Evolutionary conservation across 2,113 vertebrate species (phyloP).

Genomic region (Corydoras sp.): DNA sequence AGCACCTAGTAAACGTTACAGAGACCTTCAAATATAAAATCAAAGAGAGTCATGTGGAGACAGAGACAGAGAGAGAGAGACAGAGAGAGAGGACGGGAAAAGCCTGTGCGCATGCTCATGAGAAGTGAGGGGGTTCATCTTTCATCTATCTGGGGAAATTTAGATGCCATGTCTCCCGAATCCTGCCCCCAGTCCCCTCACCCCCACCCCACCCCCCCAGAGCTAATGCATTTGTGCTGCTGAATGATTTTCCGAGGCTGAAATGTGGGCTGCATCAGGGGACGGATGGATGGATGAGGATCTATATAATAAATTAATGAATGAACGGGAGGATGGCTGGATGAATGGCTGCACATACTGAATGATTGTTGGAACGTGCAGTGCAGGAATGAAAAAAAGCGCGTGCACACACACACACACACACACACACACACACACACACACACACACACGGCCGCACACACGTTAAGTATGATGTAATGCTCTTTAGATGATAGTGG

Average conservation of each 20-base stretch:
- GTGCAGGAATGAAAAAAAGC: slow-evolving; percentile 33
- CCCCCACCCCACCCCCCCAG: not conserved
- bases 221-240: slow-evolving; percentile 23
- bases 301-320: slow-evolving; percentile 16
- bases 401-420: not conserved
- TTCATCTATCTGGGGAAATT: not conserved
- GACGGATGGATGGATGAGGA: slow-evolving; percentile 12
- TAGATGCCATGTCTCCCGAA: no score
- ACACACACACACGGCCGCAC: slow-evolving; percentile 51
- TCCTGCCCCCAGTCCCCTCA: no score
- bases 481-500: slow-evolving; percentile 93
- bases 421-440: slow-evolving; percentile 31
- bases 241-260: slow-evolving; percentile 9
- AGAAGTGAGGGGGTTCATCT: not conserved
- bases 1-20: not conserved
- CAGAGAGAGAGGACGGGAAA: not conserved
- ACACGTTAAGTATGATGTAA: slow-evolving; percentile 80
- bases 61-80: not conserved
- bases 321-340: slow-evolving; percentile 15
- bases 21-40: not conserved
- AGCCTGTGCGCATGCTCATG: not conserved
- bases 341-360: not conserved
- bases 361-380: slow-evolving; percentile 19
- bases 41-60: not conserved
- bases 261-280: no score